These are phyloP conservation scores for Lithobius niger DNA, from an alignment of 1,140 invertebrate genomes.

Conservation along the genomic window DNA sequence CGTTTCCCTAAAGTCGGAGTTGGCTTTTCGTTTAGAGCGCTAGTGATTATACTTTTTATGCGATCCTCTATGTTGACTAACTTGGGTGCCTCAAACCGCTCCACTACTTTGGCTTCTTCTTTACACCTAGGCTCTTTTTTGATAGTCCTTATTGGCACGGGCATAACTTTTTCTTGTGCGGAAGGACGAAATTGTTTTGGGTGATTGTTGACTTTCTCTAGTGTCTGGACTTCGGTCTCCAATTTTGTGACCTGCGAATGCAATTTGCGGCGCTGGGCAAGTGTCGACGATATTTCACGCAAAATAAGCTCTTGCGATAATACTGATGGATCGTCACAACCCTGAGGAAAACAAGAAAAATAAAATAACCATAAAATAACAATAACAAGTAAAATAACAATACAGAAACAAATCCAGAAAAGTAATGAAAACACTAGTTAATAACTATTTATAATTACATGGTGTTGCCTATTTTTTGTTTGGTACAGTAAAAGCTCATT, in stretches of 20 bases:
- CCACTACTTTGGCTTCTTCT: not conserved
- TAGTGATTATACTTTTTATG: constrained; percentile 83
- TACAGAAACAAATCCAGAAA: too few relatives aligned
- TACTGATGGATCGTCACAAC: not conserved
- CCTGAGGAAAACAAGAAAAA: not conserved
- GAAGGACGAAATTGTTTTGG: not conserved
- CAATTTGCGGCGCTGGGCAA: constrained; percentile 63
- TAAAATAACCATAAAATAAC: too few relatives aligned
- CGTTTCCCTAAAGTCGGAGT: constrained; percentile 48
- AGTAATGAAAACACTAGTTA: too few relatives aligned
- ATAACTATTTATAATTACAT: too few relatives aligned
- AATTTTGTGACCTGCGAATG: constrained; percentile 58
- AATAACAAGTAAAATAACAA: too few relatives aligned
- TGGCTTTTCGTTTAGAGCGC: constrained; percentile 67
- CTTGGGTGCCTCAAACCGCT: constrained; percentile 41
- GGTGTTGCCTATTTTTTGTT: too few relatives aligned
- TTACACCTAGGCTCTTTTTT: too few relatives aligned
- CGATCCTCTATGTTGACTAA: constrained; percentile 79
- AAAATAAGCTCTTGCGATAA: constrained; percentile 54
- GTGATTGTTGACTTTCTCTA: constrained; percentile 44
- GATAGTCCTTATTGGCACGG: too few relatives aligned
- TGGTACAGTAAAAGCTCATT: too few relatives aligned
- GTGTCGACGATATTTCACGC: constrained; percentile 66
- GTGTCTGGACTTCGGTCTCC: constrained; percentile 53
- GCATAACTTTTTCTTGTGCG: not conserved